Conservation (phyloP, 2,113 vertebrate genomes). For the Lasiurus borealis region DNA sequence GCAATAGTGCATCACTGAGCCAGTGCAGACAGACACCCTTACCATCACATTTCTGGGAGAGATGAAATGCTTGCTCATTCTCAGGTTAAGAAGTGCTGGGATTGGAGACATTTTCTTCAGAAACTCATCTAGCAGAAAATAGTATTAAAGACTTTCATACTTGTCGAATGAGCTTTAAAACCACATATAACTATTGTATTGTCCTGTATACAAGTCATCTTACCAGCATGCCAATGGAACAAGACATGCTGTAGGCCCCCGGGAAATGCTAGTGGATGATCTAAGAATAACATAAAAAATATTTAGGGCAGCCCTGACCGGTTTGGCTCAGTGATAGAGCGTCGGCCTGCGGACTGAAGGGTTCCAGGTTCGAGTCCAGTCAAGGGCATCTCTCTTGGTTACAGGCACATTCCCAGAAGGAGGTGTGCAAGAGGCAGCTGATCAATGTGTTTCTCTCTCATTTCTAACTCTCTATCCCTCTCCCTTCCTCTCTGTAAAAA, state of each 20-base stretch:
- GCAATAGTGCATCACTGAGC: background rate
- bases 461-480: too few relatives aligned
- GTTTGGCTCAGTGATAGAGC: too few relatives aligned
- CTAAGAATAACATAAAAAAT: background rate
- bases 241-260: background rate
- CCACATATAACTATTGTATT: background rate
- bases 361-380: too few relatives aligned
- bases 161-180: constrained; percentile 9
- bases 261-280: background rate
- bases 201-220: rapidly evolving
- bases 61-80: background rate
- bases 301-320: too few relatives aligned
- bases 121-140: background rate
- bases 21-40: background rate
- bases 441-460: too few relatives aligned
- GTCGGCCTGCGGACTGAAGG: too few relatives aligned
- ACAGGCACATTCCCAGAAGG: too few relatives aligned
- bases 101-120: background rate
- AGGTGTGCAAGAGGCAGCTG: too few relatives aligned
- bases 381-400: too few relatives aligned
- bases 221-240: background rate
- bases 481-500: too few relatives aligned
- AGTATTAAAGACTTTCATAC: background rate
- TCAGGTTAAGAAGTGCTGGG: background rate
- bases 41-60: background rate